Percentiles rank a stretch among this genome's conserved stretches.
Conservation (phyloP, 2,888 invertebrate genomes). For the Cheilosia urbana region DNA sequence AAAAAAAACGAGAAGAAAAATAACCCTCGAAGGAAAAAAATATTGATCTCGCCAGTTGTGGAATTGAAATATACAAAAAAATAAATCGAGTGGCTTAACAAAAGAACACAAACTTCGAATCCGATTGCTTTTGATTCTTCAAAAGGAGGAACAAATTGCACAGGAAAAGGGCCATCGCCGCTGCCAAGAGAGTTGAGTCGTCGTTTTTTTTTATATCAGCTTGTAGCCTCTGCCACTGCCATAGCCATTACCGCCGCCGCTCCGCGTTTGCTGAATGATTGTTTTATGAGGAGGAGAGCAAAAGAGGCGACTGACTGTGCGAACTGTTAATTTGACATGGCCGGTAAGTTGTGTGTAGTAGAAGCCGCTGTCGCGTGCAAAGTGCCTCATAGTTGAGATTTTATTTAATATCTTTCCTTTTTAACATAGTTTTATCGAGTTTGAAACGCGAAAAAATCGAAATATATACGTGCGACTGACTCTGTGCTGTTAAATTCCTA, state of each 20-base stretch:
- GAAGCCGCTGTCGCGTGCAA: conserved; percentile 69
- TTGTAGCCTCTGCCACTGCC: conserved; percentile 53
- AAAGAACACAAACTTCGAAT: conserved; percentile 45
- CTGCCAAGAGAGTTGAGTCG: conserved; percentile 53
- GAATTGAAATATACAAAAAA: conserved; percentile 1
- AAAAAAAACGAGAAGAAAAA: conserved; percentile 52
- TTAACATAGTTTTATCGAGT: conserved; percentile 22
- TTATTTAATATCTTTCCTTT: conserved; percentile 22
- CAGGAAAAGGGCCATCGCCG: conserved; percentile 42
- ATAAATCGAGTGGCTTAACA: conserved; percentile 32
- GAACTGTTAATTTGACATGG: conserved; percentile 88
- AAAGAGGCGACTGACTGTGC: conserved; percentile 76
- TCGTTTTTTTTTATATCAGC: conserved; percentile 46
- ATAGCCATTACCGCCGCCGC: conserved; percentile 58
- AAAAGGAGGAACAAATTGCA: conserved; percentile 18
- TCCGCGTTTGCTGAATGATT: conserved; percentile 76
- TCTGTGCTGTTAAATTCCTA: conserved; percentile 54
- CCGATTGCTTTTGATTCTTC: conserved; percentile 15
- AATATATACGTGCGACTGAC: conserved; percentile 30
- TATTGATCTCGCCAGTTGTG: conserved; percentile 61
- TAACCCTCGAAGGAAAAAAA: conserved; percentile 53
- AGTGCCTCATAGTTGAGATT: conserved; percentile 61
- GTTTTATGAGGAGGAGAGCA: conserved; percentile 76
- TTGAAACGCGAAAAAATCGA: conserved; percentile 1
- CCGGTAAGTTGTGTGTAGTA: conserved; percentile 87